Conservation (phyloP, 2,797 vertebrate species). For the Aulostomus chinensis region DNA sequence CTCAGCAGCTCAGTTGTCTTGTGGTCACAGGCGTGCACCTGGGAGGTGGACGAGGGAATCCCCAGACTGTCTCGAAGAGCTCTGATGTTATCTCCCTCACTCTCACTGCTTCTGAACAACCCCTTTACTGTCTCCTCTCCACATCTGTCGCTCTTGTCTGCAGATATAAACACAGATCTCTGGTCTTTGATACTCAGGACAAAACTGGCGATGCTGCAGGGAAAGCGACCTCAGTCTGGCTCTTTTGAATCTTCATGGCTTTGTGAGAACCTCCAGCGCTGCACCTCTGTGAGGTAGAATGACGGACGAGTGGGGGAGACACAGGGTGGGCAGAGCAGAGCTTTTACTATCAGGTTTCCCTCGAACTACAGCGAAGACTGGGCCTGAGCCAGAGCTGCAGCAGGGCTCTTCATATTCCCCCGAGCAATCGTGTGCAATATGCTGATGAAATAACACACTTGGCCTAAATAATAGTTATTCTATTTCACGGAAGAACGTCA, state of each 20-base stretch:
- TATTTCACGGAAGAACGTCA: constrained; percentile 60
- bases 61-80: constrained; percentile 22
- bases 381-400: constrained; percentile 47
- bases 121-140: constrained; percentile 33
- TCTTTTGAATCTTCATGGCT: constrained; percentile 31
- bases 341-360: constrained; percentile 56
- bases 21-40: constrained; percentile 44
- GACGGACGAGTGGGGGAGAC: constrained; percentile 27
- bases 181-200: constrained; percentile 11
- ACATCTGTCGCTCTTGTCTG: constrained; percentile 24
- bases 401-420: constrained; percentile 49
- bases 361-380: constrained; percentile 43
- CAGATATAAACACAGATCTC: constrained; percentile 38
- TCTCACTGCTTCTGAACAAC: constrained; percentile 30
- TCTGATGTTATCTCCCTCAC: constrained; percentile 31
- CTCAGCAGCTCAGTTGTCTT: constrained; percentile 53
- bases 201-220: constrained; percentile 18
- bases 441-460: constrained; percentile 67
- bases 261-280: constrained; percentile 28
- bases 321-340: constrained; percentile 28
- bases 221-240: constrained; percentile 18
- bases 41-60: constrained; percentile 40
- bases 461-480: constrained; percentile 46
- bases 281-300: constrained; percentile 31
- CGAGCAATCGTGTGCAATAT: constrained; percentile 48